Base-by-base conservation (phyloP, 2,797 vertebrate genomes). In the Chloroceryle amazona region DNA sequence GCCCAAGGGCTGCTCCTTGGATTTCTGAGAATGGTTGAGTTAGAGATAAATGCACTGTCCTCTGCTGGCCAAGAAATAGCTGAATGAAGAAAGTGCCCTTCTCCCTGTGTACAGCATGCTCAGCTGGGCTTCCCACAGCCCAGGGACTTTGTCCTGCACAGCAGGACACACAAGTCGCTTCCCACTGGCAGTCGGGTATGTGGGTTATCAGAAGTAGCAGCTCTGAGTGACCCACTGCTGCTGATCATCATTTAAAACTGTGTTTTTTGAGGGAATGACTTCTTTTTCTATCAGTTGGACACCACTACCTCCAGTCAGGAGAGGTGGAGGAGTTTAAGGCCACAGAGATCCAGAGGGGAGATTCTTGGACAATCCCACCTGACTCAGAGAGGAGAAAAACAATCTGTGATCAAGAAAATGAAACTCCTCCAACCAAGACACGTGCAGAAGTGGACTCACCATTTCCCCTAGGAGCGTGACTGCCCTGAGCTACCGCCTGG, bases 161-260 rank as follows among this genome's bases (percentile, higher is more conserved):
- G 63, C 1, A 0, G 63, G 29, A 33, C 13, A 49, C n/a, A 37
- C 7, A 14, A 10, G 16, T 33, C 51, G 21, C 9, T 52, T 58
- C 35, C 44, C 35, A 37, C 41, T 0, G 1, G 35, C 0, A 1
- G 21, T 54, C 33, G 44, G 57, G 39, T 37, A 39, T 6, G 10
- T 5, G 25, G 5, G 49, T 66, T 39, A 52, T 25, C 29, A 58
- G 63, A 61, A 83, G 52, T 1, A 78, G 71, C 2, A 4, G 51
- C 63, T 86, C 46, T 2, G 10, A 80, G 60, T 46, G 61, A 74
- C 39, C 16, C 29, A 13, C 20, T 86, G 29, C 42, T 73, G 55
- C n/a, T 63, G 57, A 73, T 54, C 26, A 21, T 42, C 33, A 74
- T 81, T 71, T 62, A 81, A 86, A 81, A 10, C 9, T 1, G 0